A percentile compares a stretch with the other conserved stretches of the same genome.
phyloP scores from a whole-genome alignment of 2,888 invertebrate genomes.

The Mycalesis mineus region DNA sequence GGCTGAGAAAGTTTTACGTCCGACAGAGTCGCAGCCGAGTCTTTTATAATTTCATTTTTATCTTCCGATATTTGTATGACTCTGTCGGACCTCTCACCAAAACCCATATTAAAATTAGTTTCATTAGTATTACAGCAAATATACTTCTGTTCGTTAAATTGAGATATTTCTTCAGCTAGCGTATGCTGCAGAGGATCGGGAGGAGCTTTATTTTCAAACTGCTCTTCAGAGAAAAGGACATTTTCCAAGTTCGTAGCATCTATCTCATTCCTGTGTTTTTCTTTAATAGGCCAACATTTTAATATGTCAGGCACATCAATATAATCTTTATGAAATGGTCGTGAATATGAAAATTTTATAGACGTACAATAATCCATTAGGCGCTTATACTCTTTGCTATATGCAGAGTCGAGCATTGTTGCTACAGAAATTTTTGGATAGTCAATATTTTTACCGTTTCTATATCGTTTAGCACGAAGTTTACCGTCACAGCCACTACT shows the following conservation, averaged over 20 bases:
- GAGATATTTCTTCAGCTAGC: slow-evolving; percentile 56
- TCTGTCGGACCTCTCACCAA: slow-evolving; percentile 79
- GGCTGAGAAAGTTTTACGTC: slow-evolving; percentile 77
- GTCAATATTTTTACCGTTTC: slow-evolving; percentile 66
- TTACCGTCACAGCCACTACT: slow-evolving; percentile 42
- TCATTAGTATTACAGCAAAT: slow-evolving; percentile 43
- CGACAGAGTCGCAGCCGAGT: slow-evolving; percentile 79
- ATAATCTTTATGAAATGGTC: slow-evolving; percentile 57
- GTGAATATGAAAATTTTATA: slow-evolving; percentile 61
- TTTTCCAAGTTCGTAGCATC: slow-evolving; percentile 32
- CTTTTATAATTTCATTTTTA: slow-evolving; percentile 55
- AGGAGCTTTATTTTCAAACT: slow-evolving; percentile 26
- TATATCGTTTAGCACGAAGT: slow-evolving; percentile 46
- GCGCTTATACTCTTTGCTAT: slow-evolving; percentile 52
- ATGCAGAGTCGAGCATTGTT: slow-evolving; percentile 42
- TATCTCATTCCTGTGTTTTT: slow-evolving; percentile 22
- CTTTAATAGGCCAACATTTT: slow-evolving; percentile 55
- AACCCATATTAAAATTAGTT: slow-evolving; percentile 74
- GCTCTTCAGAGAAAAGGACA: slow-evolving; percentile 42
- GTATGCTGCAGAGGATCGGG: slow-evolving; percentile 48
- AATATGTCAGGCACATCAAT: slow-evolving; percentile 48
- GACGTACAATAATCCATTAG: slow-evolving; percentile 56
- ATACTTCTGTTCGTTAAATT: slow-evolving; percentile 41
- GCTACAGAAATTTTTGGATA: slow-evolving; percentile 45
- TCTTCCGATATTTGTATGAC: slow-evolving; percentile 70